Evolutionary conservation across 2,888 invertebrate species (phyloP).

Genomic region (Ophioninae sp.): DNA sequence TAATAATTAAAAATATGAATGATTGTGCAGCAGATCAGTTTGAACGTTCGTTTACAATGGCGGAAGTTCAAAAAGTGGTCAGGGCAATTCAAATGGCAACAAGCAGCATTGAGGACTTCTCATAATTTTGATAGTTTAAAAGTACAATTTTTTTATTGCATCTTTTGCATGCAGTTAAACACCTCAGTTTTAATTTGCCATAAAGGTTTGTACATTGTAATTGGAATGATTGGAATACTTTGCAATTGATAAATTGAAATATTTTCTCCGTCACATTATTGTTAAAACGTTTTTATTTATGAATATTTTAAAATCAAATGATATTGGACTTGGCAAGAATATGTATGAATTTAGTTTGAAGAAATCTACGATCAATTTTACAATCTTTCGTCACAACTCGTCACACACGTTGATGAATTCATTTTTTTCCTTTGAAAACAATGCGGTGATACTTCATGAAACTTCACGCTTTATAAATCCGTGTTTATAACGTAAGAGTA

Average conservation of each 20-base stretch:
- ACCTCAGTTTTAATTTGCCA: too few species aligned
- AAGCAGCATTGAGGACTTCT: not conserved
- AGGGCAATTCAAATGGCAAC: not conserved
- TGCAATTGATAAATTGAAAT: too few species aligned
- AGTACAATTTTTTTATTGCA: not conserved
- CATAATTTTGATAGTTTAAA: not conserved
- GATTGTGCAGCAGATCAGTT: not conserved
- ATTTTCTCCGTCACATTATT: too few species aligned
- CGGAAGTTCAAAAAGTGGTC: not conserved
- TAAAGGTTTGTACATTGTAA: not conserved
- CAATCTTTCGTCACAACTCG: not conserved
- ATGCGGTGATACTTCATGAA: not conserved
- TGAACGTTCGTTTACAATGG: not conserved
- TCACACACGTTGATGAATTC: not conserved
- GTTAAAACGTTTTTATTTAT: too few species aligned
- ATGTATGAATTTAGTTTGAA: not conserved
- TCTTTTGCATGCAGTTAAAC: not conserved
- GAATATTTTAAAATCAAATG: not conserved
- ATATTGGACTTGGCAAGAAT: not conserved
- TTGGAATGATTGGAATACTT: too few species aligned
- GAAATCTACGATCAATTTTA: not conserved
- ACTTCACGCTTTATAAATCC: not conserved
- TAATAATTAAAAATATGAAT: slow-evolving; percentile 41
- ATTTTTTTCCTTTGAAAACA: not conserved
- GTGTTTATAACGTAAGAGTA: not conserved